phyloP scores from a whole-genome alignment of 2,888 invertebrate genomes.

The Pandemis corylana region DNA sequence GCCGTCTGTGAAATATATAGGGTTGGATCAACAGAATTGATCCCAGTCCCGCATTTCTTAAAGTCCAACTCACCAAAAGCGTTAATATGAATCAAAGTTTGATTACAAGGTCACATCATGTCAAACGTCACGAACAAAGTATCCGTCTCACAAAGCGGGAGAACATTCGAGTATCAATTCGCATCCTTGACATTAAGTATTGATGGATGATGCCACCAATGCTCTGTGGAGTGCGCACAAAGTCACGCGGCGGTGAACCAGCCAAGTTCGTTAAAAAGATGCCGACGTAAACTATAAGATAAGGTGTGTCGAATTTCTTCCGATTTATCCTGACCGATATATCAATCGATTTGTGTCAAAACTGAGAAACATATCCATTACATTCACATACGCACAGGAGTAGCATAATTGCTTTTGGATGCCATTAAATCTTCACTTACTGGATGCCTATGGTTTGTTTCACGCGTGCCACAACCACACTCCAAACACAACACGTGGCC shows the following conservation, averaged over 20 bases:
- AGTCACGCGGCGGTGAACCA: constrained; percentile 2
- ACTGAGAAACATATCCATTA: background rate
- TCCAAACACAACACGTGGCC: too few relatives aligned
- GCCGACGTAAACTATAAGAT: background rate
- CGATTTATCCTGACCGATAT: background rate
- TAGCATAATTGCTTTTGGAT: too few relatives aligned
- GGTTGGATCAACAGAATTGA: background rate
- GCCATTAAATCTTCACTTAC: too few relatives aligned
- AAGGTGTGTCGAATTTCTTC: background rate
- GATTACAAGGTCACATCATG: constrained; percentile 47
- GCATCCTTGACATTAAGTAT: constrained; percentile 47
- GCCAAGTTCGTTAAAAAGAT: constrained; percentile 9
- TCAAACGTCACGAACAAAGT: constrained; percentile 45
- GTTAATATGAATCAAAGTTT: constrained; percentile 42
- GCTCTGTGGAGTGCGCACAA: constrained; percentile 6
- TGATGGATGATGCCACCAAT: constrained; percentile 43
- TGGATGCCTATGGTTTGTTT: too few relatives aligned
- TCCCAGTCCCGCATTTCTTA: background rate
- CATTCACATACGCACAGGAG: background rate
- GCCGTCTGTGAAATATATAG: background rate
- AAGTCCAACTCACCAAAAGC: constrained; percentile 8
- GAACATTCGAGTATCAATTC: constrained; percentile 43
- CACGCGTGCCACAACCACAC: too few relatives aligned
- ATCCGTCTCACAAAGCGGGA: constrained; percentile 40
- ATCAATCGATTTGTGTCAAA: background rate